These are phyloP conservation scores for Buathra laborator DNA, from an alignment of 2,888 invertebrate species.

Conservation along the genomic window DNA sequence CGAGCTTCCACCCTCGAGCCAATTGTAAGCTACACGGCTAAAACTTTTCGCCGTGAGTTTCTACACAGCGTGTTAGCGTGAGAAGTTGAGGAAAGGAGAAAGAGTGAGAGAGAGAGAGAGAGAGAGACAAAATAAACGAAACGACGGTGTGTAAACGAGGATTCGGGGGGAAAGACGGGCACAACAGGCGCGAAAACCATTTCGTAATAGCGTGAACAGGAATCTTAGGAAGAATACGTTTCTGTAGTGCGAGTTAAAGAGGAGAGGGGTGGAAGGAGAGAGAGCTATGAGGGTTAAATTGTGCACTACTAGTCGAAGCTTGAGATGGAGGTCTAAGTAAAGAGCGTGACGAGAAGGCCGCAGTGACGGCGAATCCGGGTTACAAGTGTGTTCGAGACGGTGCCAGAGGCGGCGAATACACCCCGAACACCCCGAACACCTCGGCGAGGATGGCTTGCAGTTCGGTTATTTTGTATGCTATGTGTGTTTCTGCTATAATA, in stretches of 20 bases:
- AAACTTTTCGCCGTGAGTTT: slow-evolving; percentile 51
- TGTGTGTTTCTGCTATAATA: neutral
- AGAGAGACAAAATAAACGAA: slow-evolving; percentile 60
- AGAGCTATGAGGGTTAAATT: slow-evolving; percentile 47
- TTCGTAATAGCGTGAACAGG: slow-evolving; percentile 57
- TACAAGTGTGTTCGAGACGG: slow-evolving; percentile 78
- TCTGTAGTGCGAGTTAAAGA: slow-evolving; percentile 30
- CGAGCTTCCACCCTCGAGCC: slow-evolving; percentile 48
- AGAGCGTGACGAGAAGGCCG: slow-evolving; percentile 60
- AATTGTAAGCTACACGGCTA: slow-evolving; percentile 54
- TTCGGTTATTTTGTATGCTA: slow-evolving; percentile 21
- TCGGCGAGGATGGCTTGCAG: slow-evolving; percentile 6
- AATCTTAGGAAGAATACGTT: slow-evolving; percentile 53
- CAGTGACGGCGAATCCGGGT: slow-evolving; percentile 71
- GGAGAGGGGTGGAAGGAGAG: slow-evolving; percentile 23
- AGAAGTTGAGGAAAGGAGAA: slow-evolving; percentile 3
- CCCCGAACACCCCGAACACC: slow-evolving; percentile 63
- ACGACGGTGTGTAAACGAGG: slow-evolving; percentile 37
- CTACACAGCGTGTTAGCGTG: neutral
- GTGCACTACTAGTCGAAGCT: slow-evolving; percentile 21
- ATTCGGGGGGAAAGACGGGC: neutral
- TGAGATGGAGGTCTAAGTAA: slow-evolving; percentile 52
- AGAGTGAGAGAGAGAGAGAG: slow-evolving; percentile 38
- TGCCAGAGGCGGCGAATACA: slow-evolving; percentile 74
- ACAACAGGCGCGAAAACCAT: slow-evolving; percentile 31